Conservation (phyloP, 1,140 invertebrate genomes). For the Drosophila miranda region DNA sequence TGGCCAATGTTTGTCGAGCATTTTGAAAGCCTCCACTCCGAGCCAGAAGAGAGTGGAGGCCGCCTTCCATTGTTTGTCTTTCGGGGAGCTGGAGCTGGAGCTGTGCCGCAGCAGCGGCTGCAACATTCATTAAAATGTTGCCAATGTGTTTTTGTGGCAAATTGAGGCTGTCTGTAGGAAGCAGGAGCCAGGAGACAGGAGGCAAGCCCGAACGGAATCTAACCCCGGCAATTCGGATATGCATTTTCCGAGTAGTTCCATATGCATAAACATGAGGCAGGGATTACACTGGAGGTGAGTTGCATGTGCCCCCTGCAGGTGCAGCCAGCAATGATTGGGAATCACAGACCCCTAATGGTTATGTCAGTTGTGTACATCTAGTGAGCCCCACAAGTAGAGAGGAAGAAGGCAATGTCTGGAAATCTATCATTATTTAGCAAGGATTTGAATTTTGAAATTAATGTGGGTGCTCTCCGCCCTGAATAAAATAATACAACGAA, state of each 20-base stretch:
- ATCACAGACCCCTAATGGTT: slow-evolving; percentile 39
- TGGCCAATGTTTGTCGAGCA: slow-evolving; percentile 73
- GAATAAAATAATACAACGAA: too few relatives aligned
- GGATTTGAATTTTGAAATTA: not conserved
- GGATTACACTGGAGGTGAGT: slow-evolving; percentile 49
- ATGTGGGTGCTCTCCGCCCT: too few relatives aligned
- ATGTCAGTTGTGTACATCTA: slow-evolving; percentile 1
- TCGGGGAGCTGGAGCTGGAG: slow-evolving; percentile 2
- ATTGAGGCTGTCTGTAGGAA: slow-evolving; percentile 66
- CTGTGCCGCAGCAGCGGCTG: slow-evolving; percentile 27
- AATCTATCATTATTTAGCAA: not conserved
- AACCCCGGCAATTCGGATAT: slow-evolving; percentile 38
- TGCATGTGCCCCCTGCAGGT: not conserved
- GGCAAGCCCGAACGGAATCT: slow-evolving; percentile 15
- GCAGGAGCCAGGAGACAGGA: slow-evolving; percentile 1
- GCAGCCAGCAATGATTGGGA: slow-evolving; percentile 34
- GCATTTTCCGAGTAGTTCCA: slow-evolving; percentile 61
- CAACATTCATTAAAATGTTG: slow-evolving; percentile 79
- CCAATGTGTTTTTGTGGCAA: slow-evolving; percentile 80
- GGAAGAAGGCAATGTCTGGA: not conserved
- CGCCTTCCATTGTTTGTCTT: slow-evolving; percentile 70
- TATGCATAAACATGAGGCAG: slow-evolving; percentile 50
- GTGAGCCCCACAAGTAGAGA: not conserved
- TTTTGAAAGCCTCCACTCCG: slow-evolving; percentile 54
- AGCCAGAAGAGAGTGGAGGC: slow-evolving; percentile 21